Evolutionary conservation across 2,797 vertebrate genomes (phyloP).

Genomic region (Onychomys leucogaster): DNA sequence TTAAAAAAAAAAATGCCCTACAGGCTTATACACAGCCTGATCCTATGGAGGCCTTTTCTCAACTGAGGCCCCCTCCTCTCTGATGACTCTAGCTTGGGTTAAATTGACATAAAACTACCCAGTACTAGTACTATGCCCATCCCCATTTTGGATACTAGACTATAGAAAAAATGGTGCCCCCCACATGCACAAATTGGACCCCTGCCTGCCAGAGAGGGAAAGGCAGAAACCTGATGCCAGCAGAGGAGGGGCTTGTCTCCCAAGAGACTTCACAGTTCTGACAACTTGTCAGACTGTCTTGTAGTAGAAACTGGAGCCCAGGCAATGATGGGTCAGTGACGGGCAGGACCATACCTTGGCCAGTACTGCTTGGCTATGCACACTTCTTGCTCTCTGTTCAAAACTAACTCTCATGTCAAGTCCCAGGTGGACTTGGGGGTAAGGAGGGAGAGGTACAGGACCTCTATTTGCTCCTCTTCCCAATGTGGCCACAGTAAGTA

Average conservation of each 20-base stretch:
- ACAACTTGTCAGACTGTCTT: background rate
- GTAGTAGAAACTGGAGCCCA: background rate
- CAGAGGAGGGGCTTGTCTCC: background rate
- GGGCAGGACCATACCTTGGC: background rate
- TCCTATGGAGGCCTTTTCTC: background rate
- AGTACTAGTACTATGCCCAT: background rate
- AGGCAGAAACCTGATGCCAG: background rate
- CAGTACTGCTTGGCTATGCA: too few relatives aligned
- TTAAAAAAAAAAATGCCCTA: background rate
- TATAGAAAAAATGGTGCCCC: background rate
- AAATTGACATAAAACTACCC: background rate
- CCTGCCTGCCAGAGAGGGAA: background rate
- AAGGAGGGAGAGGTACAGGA: too few relatives aligned
- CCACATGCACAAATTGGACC: background rate
- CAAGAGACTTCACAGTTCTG: background rate
- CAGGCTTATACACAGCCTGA: background rate
- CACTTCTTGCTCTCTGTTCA: background rate
- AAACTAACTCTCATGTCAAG: background rate
- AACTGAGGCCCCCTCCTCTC: background rate
- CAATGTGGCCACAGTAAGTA: background rate
- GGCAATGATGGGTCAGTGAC: background rate
- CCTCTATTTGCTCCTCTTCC: background rate
- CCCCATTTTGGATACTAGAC: background rate
- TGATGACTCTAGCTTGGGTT: background rate
- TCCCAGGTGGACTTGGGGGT: background rate